A percentile compares a stretch with the other conserved stretches of the same genome.
phyloP scores from a whole-genome alignment of 2,113 vertebrate species.

The Tachysurus fulvidraco region DNA sequence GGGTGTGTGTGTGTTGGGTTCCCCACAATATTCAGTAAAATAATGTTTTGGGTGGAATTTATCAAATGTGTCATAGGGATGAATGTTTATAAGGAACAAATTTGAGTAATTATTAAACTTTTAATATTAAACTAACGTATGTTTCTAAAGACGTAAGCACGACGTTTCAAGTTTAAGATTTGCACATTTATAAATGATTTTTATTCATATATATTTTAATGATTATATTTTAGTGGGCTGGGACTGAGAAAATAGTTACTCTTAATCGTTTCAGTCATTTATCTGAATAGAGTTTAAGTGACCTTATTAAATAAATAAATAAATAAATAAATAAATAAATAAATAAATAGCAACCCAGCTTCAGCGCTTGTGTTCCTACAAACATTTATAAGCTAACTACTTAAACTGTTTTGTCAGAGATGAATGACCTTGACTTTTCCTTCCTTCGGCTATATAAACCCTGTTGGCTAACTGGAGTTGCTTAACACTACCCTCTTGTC shows the following conservation, averaged over 20 bases:
- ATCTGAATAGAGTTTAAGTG: neutral
- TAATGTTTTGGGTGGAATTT: neutral
- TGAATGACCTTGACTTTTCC: constrained; percentile 29
- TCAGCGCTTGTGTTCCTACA: neutral
- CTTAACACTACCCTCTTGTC: constrained; percentile 34
- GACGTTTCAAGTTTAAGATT: too few species aligned
- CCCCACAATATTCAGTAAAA: too few species aligned
- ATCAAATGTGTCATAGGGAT: neutral
- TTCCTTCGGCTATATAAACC: neutral
- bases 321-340: neutral
- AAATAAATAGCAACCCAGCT: neutral
- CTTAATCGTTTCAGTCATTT: neutral
- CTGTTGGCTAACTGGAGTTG: neutral
- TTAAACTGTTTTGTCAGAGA: constrained; percentile 23
- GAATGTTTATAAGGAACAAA: neutral
- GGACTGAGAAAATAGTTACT: neutral
- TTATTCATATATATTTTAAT: neutral
- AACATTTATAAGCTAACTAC: neutral
- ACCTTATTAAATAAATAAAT: too few species aligned
- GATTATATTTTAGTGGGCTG: neutral
- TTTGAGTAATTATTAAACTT: neutral
- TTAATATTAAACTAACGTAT: neutral
- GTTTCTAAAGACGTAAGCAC: too few species aligned
- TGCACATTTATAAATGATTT: neutral
- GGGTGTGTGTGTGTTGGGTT: too few species aligned